Conservation (phyloP, 2,888 invertebrate species). For the Philereme transversata region DNA sequence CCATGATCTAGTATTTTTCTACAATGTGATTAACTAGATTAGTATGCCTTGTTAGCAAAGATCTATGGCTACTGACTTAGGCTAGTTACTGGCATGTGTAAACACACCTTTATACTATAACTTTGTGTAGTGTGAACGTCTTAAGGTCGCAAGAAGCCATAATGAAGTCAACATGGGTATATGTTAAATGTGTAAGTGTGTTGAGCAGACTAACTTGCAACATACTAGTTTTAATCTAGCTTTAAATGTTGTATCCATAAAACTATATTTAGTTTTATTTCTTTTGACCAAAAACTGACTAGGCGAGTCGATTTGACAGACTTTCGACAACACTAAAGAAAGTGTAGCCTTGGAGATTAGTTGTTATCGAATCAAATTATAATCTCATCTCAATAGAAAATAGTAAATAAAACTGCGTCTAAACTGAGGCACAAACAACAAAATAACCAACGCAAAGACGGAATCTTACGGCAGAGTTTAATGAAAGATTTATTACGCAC, state of each 20-base stretch:
- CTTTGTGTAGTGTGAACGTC: constrained; percentile 39
- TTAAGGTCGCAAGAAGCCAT: constrained; percentile 44
- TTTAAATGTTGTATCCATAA: too few species aligned
- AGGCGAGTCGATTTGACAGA: too few species aligned
- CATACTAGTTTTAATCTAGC: constrained; percentile 6
- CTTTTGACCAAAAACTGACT: too few species aligned
- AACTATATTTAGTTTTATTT: too few species aligned
- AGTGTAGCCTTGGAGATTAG: background rate
- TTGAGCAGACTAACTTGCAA: constrained; percentile 9
- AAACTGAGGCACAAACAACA: constrained; percentile 27
- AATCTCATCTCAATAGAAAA: constrained; percentile 11
- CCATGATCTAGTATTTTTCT: too few species aligned
- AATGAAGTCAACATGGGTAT: constrained; percentile 41
- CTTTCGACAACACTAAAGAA: background rate
- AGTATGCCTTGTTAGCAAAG: too few species aligned
- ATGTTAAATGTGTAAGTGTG: constrained; percentile 14
- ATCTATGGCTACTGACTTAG: background rate
- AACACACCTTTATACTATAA: constrained; percentile 25
- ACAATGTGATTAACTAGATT: too few species aligned
- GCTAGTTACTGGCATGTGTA: constrained; percentile 3
- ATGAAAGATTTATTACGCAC: constrained; percentile 40
- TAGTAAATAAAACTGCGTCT: constrained; percentile 28
- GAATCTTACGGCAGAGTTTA: constrained; percentile 37
- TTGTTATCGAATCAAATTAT: constrained; percentile 4
- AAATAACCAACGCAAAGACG: constrained; percentile 19